Percentiles rank a stretch among this genome's conserved stretches.
Conservation (phyloP, 2,888 invertebrate genomes). For the Eugnorisma glareosa region DNA sequence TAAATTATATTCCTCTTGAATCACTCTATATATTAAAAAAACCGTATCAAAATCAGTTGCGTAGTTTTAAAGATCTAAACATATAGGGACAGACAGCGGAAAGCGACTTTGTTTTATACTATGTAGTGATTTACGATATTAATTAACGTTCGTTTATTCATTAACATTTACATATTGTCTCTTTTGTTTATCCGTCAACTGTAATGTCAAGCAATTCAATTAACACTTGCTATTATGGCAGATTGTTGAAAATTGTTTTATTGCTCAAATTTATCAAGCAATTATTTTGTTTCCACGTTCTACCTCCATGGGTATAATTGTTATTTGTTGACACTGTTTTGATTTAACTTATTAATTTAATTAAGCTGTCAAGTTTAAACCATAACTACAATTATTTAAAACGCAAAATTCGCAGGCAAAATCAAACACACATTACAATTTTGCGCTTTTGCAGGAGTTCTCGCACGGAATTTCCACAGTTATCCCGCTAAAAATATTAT, state of each 20-base stretch:
- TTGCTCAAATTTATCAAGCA: conserved; percentile 43
- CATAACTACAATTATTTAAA: conserved; percentile 12
- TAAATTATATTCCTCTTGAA: no score
- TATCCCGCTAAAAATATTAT: conserved; percentile 61
- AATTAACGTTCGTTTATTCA: conserved; percentile 9
- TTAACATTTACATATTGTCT: conserved; percentile 1
- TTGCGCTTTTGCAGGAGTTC: conserved; percentile 5
- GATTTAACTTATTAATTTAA: conserved; percentile 42
- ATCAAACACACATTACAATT: conserved; percentile 2
- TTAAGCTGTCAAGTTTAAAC: conserved; percentile 18
- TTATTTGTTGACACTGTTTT: conserved; percentile 40
- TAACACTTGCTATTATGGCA: conserved; percentile 35
- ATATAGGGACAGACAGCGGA: no score
- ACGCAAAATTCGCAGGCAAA: neutral
- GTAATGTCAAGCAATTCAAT: conserved; percentile 42
- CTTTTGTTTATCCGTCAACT: conserved; percentile 41
- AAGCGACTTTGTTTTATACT: no score
- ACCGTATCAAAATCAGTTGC: no score
- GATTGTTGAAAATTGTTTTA: conserved; percentile 48
- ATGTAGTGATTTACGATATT: neutral
- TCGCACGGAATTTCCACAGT: conserved; percentile 13
- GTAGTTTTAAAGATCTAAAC: no score
- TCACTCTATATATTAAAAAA: no score
- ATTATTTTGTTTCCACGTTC: conserved; percentile 48
- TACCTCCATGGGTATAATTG: conserved; percentile 34